Conservation (phyloP, 2,888 invertebrate genomes). For the Lumbricus terrestris region DNA sequence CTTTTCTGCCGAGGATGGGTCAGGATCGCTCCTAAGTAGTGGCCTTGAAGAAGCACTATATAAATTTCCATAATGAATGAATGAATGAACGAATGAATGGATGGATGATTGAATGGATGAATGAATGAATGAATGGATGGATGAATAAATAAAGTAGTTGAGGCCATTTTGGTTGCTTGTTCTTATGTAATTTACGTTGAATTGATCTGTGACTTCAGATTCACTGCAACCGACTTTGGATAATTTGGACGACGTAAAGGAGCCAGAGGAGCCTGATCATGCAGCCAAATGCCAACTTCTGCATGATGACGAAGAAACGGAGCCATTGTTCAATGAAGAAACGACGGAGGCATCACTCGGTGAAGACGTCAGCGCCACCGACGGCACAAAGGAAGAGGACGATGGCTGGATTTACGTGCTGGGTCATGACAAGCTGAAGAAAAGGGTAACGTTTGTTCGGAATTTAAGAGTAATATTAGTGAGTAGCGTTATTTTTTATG, state of each 20-base stretch:
- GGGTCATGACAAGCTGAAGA: constrained; percentile 73
- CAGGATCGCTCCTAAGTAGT: too few relatives aligned
- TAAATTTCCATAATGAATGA: too few relatives aligned
- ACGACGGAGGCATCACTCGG: constrained; percentile 31
- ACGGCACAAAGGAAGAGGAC: constrained; percentile 27
- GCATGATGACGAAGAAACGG: constrained; percentile 32
- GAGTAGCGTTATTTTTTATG: too few relatives aligned
- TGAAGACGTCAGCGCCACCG: neutral
- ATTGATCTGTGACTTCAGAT: neutral
- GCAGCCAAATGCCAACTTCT: neutral
- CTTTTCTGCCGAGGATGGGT: too few relatives aligned
- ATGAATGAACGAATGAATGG: too few relatives aligned
- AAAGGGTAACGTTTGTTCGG: constrained; percentile 60
- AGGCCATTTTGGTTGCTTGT: neutral
- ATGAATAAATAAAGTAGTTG: too few relatives aligned
- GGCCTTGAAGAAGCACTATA: too few relatives aligned
- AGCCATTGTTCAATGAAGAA: constrained; percentile 13
- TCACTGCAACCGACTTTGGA: neutral
- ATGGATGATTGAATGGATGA: too few relatives aligned
- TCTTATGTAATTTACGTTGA: neutral
- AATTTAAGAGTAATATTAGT: neutral
- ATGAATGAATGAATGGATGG: too few relatives aligned
- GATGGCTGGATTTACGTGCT: constrained; percentile 74
- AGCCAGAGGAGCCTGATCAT: constrained; percentile 9
- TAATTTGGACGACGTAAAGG: neutral